phyloP scores from a whole-genome alignment of 1,140 invertebrate species.

The Zaprionus kolodkinae region DNA sequence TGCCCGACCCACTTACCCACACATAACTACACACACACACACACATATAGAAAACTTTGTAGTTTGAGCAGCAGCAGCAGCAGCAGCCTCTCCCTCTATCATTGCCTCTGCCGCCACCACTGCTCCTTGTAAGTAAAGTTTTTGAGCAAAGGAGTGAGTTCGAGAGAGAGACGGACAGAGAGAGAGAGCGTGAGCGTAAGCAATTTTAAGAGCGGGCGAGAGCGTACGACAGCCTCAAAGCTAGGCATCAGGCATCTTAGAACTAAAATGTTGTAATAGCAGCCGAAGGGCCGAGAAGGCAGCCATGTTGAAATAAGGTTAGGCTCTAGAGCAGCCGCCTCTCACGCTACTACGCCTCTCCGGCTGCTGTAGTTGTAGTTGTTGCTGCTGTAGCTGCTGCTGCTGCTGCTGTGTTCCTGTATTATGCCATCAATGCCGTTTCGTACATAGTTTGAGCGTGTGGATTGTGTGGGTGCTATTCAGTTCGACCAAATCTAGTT shows the following conservation, averaged over 20 bases:
- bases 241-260: constrained; percentile 52
- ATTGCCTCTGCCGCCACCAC: constrained; percentile 11
- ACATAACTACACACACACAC: constrained; percentile 53
- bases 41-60: constrained; percentile 48
- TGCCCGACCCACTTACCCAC: constrained; percentile 47
- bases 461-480: constrained; percentile 43
- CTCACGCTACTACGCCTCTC: constrained; percentile 6
- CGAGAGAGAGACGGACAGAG: constrained; percentile 14
- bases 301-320: constrained; percentile 68
- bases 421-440: constrained; percentile 82
- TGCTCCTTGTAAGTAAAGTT: constrained; percentile 61
- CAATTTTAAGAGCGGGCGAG: constrained; percentile 58
- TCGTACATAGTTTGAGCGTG: constrained; percentile 64
- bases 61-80: constrained; percentile 61
- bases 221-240: constrained; percentile 32
- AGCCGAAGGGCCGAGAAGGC: constrained; percentile 48
- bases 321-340: constrained; percentile 41
- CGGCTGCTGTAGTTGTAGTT: constrained; percentile 17
- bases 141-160: constrained; percentile 43
- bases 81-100: neutral
- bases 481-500: constrained; percentile 66
- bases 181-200: constrained; percentile 46
- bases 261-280: constrained; percentile 80
- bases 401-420: constrained; percentile 58
- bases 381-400: constrained; percentile 26